Base-by-base conservation (phyloP, 2,113 vertebrate species). In the Cebus imitator region DNA sequence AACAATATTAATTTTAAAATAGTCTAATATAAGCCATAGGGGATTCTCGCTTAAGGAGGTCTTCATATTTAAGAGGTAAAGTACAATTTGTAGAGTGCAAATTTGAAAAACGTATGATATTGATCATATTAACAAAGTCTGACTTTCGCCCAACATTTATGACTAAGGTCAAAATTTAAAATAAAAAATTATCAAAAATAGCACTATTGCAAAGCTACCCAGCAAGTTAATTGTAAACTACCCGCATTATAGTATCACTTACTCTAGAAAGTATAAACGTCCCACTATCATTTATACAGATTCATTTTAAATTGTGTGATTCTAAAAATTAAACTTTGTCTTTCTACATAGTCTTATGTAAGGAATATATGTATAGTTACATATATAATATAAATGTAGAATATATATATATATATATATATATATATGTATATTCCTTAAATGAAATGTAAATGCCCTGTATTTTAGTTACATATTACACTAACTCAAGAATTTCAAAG, bases 161-260 rank as follows among this genome's bases (percentile, higher is more conserved):
- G 73, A 52, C 61, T 52, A 88, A 86, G 85, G 52, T 32, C 25
- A 83, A 92, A 55, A 72, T 86, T 82, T 55, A 86, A 96, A 95
- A 82, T 1, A 87, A 85, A 66, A 52, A 52, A 66, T 35, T 4
- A 66, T 48, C 18, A 88, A 66, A 79, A 52, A 64, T 83, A 48
- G 13, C 21, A 48, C 27, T 72, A 50, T 66, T 83, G 3, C 12
- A 75, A 76, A 82, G 20, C 70, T 92, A 66, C 5, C 1, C 7
- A 6, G 11, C 7, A 83, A 83, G 80, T 78, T 32, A 87, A 55
- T 37, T 23, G 61, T 50, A 73, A 91, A 40, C 6, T 87, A 64
- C 21, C 30, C 35, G 45, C 48, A 21, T 8, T 55, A 76, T 7
- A 81, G 43, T 50, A 61, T 9, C 20, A 87, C 27, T 68, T 87